These are phyloP conservation scores for Zaprionus capensis DNA, from an alignment of 1,140 invertebrate genomes.

Conservation along the genomic window DNA sequence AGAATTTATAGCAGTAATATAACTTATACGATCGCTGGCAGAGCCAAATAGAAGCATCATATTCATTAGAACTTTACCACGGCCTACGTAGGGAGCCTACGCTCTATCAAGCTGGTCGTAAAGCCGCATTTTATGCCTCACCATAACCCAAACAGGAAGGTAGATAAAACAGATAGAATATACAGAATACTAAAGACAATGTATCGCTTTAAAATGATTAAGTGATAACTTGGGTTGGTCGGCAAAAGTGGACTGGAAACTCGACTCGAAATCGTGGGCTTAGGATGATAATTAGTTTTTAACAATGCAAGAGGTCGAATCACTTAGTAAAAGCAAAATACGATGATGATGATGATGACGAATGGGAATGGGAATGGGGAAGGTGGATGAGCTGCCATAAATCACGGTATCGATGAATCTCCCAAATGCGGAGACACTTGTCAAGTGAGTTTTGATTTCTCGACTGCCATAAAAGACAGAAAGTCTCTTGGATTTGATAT, in stretches of 20 bases:
- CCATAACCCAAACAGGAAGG: conserved; percentile 22
- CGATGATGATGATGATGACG: conserved; percentile 9
- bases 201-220: conserved; percentile 57
- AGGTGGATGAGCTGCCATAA: conserved; percentile 45
- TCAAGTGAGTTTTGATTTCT: conserved; percentile 44
- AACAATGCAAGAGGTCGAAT: conserved; percentile 38
- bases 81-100: conserved; percentile 10
- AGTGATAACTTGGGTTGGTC: conserved; percentile 61
- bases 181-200: conserved; percentile 16
- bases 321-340: conserved; percentile 31
- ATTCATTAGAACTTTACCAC: conserved; percentile 39
- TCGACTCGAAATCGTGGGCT: conserved; percentile 35
- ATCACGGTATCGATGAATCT: conserved; percentile 51
- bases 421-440: conserved; percentile 55
- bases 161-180: conserved; percentile 11
- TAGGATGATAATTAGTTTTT: conserved; percentile 65
- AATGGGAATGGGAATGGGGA: conserved; percentile 7
- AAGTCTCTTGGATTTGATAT: conserved; percentile 48
- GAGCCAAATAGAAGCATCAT: conserved; percentile 25
- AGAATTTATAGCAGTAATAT: conserved; percentile 17
- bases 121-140: conserved; percentile 44
- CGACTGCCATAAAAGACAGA: conserved; percentile 28
- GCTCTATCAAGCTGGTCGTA: conserved; percentile 3
- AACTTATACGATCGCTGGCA: background rate
- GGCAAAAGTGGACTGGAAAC: conserved; percentile 17